Base-by-base conservation (phyloP, 2,113 vertebrate genomes). In the Sylvilagus bachmani region DNA sequence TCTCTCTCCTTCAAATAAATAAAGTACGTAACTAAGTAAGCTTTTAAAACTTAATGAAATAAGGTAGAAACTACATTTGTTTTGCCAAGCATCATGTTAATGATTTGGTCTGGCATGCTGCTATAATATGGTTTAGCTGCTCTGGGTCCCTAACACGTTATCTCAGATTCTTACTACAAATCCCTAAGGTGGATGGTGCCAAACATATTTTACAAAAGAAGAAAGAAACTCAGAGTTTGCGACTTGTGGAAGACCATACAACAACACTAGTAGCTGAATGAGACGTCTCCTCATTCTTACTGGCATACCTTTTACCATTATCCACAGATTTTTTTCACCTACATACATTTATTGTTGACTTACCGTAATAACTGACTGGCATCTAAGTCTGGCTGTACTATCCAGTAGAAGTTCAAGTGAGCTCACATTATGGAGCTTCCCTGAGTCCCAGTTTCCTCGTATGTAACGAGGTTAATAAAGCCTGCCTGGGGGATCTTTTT, bases 111-210 rank as follows among this genome's bases (percentile, higher is more conserved):
- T 49, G 64, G 6, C 38, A 29, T 25, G n/a, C 82, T 49, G 22
- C 33, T 83, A 0, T 77, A 31, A 51, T 51, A 69, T 24, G 62
- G 25, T 75, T 44, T n/a, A n/a, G 27, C 55, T 88, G 44, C 3
- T 61, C 9, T 67, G 49, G 53, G 17, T 70, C 21, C 27, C 10
- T 62, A 33, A 70, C 10, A 24, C 66, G 24, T 36, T 70, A 73
- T 79, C 64, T 84, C 51, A 36, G 22, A 64, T 74, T 91, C 44
- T 87, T 95, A 79, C 22, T 79, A 25, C 19, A 89, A 62, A 75
- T 5, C 2, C 38, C 55, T 67, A 53, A 85, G n/a, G 86, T 64
- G 78, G 33, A 85, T 78, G 84, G 12, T 80, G 29, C 22, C 61
- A 16, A 11, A 44, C 33, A 64, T 25, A 69, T 91, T 51, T 95